Evolutionary conservation across 2,888 invertebrate genomes (phyloP), one percentile per base, ranked within the genome.

Genomic region (Drosophila leonis): DNA sequence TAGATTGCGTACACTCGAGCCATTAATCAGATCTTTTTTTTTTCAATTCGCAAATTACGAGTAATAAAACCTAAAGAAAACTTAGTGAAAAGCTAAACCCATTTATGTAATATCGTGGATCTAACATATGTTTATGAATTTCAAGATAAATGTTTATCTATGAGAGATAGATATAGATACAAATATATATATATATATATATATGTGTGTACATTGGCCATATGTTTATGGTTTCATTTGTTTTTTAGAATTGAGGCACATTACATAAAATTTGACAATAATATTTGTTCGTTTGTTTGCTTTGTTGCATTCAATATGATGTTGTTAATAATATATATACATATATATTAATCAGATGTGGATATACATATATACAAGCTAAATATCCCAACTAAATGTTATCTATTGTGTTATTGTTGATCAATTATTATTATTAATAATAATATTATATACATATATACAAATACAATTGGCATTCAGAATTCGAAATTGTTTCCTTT

Each of bases 1-100:
- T 96, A 95, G 93, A 55, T 31, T 20, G n/a, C 29, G 24, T 31
- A 41, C 6, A n/a, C 29, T 10, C n/a, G 8, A 48, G 10, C n/a
- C n/a, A 48, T 6, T 6, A 29, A 29, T n/a, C 48, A 6, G 2
- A 10, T 8, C 0, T 7, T 27, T 15, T n/a, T 46, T 46, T 46
- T 46, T 48, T 48, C 2, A 44, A 7, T 29, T 6, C 1, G 15
- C n/a, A 27, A 48, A 15, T n/a, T 27, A 27, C 10, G 27, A 46
- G 48, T 49, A 52, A 52, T 52, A 52, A 52, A 51, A 44, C 5
- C 4, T 24, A 44, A 44, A 24, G 2, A 13, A 44, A 41, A 48
- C 12, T 12, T 49, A 12, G 29, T 29, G n/a, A 31, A 48, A 18
- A n/a, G 9, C 29, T 27, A 29, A 27, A 8, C n/a, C 48, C 10